Evolutionary conservation across 1,140 invertebrate genomes (phyloP), one percentile per base, ranked within the genome.

Genomic region (Scaptomyza graminum): DNA sequence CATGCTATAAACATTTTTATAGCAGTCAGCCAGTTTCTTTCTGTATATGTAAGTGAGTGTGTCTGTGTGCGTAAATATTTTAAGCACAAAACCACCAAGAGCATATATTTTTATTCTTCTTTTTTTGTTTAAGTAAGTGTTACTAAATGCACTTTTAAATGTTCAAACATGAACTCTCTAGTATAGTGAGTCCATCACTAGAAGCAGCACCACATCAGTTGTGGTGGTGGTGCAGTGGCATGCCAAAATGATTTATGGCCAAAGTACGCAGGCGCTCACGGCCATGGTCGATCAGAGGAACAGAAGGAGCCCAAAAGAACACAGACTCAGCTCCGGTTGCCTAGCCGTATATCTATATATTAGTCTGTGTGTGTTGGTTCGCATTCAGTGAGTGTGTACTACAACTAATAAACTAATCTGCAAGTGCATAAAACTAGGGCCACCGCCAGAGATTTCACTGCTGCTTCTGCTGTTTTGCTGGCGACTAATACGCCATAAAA

Each of bases 111-210:
- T 63, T 39, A 5, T 31, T 62, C 8, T 52, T 69, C 28, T 39
- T 22, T 41, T 69, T 37, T 62, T 65, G 56, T 76, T 90, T 90
- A 90, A 90, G 83, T 90, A 79, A 88, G 88, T 90, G 88, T 90
- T 90, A 90, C 88, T 90, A 90, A 89, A 90, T 90, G 87, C 88
- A 90, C 87, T 89, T 90, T 90, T 90, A 90, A 90, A 90, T 90
- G 87, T 90, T 90, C 76, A 89, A 87, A 87, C 82, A 87, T 80
- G 82, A 82, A 68, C 64, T 82, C 46, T 43, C 12, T 9, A 9
- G 16, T 9, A 12, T 15, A 64, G 39, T 50, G 15, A 51, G 61
- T 75, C 72, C 70, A 77, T 69, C 77, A 77, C 74, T 8, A 43
- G 11, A 37, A 43, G 37, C 54, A 43, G 18, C 52, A 56, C 3